Conservation (phyloP, 2,797 vertebrate species). For the Gymnoscopelus braueri region DNA sequence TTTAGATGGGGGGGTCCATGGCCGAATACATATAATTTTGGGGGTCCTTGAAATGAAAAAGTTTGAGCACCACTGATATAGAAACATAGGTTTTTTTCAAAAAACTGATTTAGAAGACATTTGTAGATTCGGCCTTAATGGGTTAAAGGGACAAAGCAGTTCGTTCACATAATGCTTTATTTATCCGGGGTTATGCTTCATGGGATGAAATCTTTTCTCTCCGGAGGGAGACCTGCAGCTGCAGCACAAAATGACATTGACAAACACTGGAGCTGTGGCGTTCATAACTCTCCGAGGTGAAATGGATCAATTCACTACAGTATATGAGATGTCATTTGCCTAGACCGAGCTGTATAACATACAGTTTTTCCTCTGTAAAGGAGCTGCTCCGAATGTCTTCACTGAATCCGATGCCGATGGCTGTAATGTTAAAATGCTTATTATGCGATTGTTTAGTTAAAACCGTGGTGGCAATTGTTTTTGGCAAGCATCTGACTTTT, state of each 20-base stretch:
- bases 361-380: conserved; percentile 12
- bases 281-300: conserved; percentile 38
- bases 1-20: too few species aligned
- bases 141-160: conserved; percentile 11
- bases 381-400: background rate
- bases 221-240: conserved; percentile 30
- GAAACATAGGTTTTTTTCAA: too few species aligned
- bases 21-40: too few species aligned
- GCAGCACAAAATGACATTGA: conserved; percentile 51
- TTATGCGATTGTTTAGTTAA: too few species aligned
- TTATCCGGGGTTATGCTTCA: conserved; percentile 23
- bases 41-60: too few species aligned
- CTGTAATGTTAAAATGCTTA: background rate
- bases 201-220: conserved; percentile 30
- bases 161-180: conserved; percentile 20
- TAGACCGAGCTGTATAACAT: conserved; percentile 28
- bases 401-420: background rate
- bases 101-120: too few species aligned
- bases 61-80: too few species aligned
- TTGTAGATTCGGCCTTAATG: too few species aligned
- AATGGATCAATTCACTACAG: conserved; percentile 32
- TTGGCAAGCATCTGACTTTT: too few species aligned
- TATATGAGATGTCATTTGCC: conserved; percentile 24
- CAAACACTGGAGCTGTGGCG: conserved; percentile 37
- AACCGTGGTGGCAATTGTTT: too few species aligned